Percentiles rank a stretch among this genome's conserved stretches.
These are phyloP conservation scores for Indicator maculatus DNA, from an alignment of 2,113 vertebrate species.

Conservation along the genomic window DNA sequence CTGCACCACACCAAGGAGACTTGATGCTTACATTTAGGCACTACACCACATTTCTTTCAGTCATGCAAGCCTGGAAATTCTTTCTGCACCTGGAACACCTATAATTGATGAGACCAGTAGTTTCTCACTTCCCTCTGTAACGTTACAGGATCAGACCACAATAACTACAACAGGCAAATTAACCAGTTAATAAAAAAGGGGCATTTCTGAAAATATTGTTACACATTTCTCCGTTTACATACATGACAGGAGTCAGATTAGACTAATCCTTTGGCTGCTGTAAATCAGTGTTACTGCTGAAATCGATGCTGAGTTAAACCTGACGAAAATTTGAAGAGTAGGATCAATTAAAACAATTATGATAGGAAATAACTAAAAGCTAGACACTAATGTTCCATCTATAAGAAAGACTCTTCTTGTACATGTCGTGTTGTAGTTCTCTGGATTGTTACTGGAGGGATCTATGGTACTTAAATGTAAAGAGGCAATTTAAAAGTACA, in stretches of 20 bases:
- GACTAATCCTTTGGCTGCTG: background rate
- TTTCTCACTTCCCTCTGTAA: background rate
- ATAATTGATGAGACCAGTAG: background rate
- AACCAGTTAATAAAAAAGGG: background rate
- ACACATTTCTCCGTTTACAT: background rate
- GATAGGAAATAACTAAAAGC: background rate
- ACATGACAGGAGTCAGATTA: background rate
- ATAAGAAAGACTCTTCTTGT: background rate
- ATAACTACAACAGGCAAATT: background rate
- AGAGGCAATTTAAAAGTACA: slow-evolving; percentile 15
- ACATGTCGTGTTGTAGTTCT: background rate
- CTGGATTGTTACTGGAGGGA: background rate
- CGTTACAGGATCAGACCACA: background rate
- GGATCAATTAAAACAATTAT: background rate
- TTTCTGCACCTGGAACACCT: background rate
- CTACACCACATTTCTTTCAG: background rate
- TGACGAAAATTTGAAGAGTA: background rate
- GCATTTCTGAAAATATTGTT: background rate
- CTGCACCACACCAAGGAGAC: background rate
- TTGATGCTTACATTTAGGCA: background rate
- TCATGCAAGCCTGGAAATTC: background rate
- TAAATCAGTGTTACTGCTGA: background rate
- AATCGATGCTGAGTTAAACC: background rate
- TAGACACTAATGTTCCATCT: background rate
- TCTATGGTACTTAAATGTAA: background rate